Evolutionary conservation across 2,797 vertebrate genomes (phyloP).

Genomic region (Caiman crocodilus): DNA sequence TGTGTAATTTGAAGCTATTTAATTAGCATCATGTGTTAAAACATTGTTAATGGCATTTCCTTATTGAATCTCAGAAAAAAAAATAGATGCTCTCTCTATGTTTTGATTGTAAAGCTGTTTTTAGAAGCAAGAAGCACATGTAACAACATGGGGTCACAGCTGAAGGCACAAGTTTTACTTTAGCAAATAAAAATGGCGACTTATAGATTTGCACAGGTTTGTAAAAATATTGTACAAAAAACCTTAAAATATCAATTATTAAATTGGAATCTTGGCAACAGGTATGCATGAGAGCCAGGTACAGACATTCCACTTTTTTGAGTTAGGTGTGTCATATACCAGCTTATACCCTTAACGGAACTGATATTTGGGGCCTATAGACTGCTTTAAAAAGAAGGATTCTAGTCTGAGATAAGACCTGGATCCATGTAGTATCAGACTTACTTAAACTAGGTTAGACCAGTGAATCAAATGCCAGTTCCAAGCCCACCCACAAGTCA

Average conservation of each 20-base stretch:
- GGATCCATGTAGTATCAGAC: too few relatives aligned
- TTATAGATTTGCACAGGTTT: not conserved
- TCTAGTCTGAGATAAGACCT: too few relatives aligned
- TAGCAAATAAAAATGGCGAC: not conserved
- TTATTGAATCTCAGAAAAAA: not conserved
- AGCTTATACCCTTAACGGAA: too few relatives aligned
- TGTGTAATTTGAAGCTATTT: conserved; percentile 27
- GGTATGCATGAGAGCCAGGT: too few relatives aligned
- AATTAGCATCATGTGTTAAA: conserved; percentile 27
- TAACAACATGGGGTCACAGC: not conserved
- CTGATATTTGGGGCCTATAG: too few relatives aligned
- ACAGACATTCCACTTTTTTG: too few relatives aligned
- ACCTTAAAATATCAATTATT: not conserved
- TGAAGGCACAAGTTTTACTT: not conserved
- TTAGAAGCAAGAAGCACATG: not conserved
- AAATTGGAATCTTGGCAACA: not conserved
- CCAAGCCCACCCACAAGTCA: too few relatives aligned
- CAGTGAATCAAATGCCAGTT: too few relatives aligned
- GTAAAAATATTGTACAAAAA: not conserved
- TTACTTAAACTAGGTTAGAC: too few relatives aligned
- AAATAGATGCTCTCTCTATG: not conserved
- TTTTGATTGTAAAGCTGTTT: not conserved
- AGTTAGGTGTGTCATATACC: too few relatives aligned
- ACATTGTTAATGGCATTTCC: not conserved
- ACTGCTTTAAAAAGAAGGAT: too few relatives aligned